A percentile compares a stretch with the other conserved stretches of the same genome.
Conservation (phyloP, 2,888 invertebrate species). For the Dichetophora obliterata region DNA sequence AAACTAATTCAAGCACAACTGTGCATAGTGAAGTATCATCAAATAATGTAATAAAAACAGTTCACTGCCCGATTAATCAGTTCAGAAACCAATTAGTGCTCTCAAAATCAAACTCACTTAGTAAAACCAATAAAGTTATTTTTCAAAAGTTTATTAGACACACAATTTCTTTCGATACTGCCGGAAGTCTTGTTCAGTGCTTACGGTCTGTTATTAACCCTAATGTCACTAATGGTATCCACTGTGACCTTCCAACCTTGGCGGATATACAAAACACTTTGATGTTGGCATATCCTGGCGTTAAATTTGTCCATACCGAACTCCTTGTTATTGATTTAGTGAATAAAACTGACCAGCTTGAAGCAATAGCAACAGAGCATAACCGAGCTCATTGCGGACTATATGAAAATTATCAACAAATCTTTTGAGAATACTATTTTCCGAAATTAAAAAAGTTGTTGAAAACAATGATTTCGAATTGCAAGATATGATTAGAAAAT, state of each 20-base stretch:
- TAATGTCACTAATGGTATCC: constrained; percentile 34
- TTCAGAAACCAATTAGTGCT: constrained; percentile 44
- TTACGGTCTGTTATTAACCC: constrained; percentile 38
- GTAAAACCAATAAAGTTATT: constrained; percentile 31
- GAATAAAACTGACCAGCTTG: constrained; percentile 40
- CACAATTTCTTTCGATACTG: constrained; percentile 18
- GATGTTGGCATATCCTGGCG: constrained; percentile 32
- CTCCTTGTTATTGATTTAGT: constrained; percentile 43
- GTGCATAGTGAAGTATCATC: constrained; percentile 37
- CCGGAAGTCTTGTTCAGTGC: constrained; percentile 23
- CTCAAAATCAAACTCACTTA: constrained; percentile 15
- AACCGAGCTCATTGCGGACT: constrained; percentile 38
- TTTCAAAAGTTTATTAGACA: constrained; percentile 31
- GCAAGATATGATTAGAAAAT: constrained; percentile 39
- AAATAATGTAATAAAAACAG: constrained; percentile 35
- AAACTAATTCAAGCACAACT: not conserved
- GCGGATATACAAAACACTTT: constrained; percentile 37
- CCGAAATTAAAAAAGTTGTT: constrained; percentile 36
- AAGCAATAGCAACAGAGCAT: constrained; percentile 39
- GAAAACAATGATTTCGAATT: constrained; percentile 36
- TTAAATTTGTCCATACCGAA: constrained; percentile 42
- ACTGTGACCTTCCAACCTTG: constrained; percentile 28
- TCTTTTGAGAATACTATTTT: constrained; percentile 36
- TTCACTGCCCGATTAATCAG: constrained; percentile 33
- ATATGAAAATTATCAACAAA: constrained; percentile 39